phyloP scores from a whole-genome alignment of 2,113 vertebrate genomes.

The Bufo bufo region DNA sequence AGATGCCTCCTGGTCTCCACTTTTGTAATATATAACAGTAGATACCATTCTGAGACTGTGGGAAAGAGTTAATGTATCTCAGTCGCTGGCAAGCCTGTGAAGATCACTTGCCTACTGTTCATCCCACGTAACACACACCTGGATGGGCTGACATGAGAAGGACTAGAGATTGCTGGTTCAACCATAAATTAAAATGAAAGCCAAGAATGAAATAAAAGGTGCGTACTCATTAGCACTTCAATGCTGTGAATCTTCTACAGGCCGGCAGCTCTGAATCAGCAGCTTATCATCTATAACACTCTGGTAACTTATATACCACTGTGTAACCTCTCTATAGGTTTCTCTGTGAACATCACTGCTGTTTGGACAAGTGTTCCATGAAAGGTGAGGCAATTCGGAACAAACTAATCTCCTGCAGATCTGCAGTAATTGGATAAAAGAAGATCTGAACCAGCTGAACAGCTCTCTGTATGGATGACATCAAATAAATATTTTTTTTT shows the following conservation, averaged over 20 bases:
- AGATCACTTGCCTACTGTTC: constrained; percentile 27
- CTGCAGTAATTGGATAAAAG: background rate
- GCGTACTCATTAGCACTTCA: constrained; percentile 41
- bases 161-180: constrained; percentile 35
- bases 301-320: background rate
- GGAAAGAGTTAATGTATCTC: constrained; percentile 23
- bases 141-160: constrained; percentile 47
- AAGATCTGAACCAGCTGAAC: background rate
- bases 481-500: background rate
- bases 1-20: background rate
- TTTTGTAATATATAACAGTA: background rate
- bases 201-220: constrained; percentile 50
- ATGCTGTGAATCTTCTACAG: constrained; percentile 47
- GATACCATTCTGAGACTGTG: background rate
- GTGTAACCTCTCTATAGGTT: constrained; percentile 11
- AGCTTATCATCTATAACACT: constrained; percentile 30
- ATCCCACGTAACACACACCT: constrained; percentile 40
- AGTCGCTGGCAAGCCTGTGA: constrained; percentile 14
- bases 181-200: constrained; percentile 50
- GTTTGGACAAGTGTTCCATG: background rate
- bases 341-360: background rate
- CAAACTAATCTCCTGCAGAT: background rate
- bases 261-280: constrained; percentile 31
- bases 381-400: constrained; percentile 11
- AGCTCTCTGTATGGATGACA: background rate